Evolutionary conservation across 2,797 vertebrate species (phyloP), one percentile per base, ranked within the genome.

Genomic region (Leptodactylus fallax): DNA sequence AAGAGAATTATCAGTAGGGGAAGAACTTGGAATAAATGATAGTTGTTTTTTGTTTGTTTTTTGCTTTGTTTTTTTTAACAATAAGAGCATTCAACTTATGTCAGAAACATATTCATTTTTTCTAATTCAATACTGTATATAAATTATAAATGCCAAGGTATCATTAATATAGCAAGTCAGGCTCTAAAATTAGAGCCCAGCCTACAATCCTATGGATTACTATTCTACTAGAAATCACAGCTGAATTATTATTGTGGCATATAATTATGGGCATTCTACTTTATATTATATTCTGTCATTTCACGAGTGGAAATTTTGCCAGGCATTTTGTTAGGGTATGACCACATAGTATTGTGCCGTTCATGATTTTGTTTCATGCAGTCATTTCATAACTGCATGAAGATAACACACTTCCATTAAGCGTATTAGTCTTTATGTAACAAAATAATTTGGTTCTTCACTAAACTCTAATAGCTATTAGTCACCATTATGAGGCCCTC

Each of bases 401-500:
- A 67, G 51, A 71, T 71, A 83, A 53, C 51, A 71, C 17, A 69
- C 67, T 58, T 65, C 53, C 45, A 72, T 83, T 72, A 83, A 72
- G 67, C 45, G 0, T n/a, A 85, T 77, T 78, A 27, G 14, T 77
- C 12, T 58, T 76, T 77, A 63, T 63, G 45, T 63, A 63, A 65
- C 36, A 60, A 85, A 77, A 77, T 53, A 27, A 78, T 78, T 85
- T 85, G 56, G 8, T 27, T 85, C 83, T 25, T 85, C 47, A 27
- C 71, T 77, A 78, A 61, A 61, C 9, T 65, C 21, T 77, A 76
- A 51, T 17, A 61, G 47, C 56, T 16, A 85, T 85, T 77, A 85
- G 71, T 77, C 71, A 85, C 72, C 56, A 85, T 85, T 85, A 85
- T 76, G 16, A 85, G 56, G 21, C 61, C 45, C 45, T 51, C 36